Base-by-base conservation (phyloP, 2,888 invertebrate species). In the Lycia hirtaria region DNA sequence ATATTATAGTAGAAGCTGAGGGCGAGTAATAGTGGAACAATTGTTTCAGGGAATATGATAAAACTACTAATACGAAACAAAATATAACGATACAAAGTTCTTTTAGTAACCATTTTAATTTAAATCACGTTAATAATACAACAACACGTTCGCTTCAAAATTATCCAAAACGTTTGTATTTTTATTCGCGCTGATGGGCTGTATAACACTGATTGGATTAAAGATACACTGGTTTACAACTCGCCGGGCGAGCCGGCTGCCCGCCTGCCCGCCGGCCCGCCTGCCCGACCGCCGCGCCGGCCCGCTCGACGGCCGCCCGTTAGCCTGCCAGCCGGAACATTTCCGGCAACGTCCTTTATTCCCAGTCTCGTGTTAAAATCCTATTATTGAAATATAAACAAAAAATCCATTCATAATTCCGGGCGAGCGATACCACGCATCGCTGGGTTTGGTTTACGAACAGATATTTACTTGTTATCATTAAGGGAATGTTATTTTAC, bases 201-300 rank as follows among this genome's bases (percentile, higher is more conserved):
- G n/a, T n/a, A 12, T 33, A 47, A 56, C 47, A 35, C 26, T 56
- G 56, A 56, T 56, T 56, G 56, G 56, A 56, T 56, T 51, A 56
- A 56, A 56, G 56, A 56, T 56, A 51, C 47, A 12, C 56, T 56
- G 51, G 56, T 56, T 56, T 47, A 28, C 47, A 50, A 48, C 22
- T 12, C 10, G 7, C 26, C 41, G 12, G 10, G 20, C 20, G 19
- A 35, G 26, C 30, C 20, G 22, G 33, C n/a, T n/a, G n/a, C n/a
- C n/a, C n/a, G n/a, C n/a, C n/a, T n/a, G n/a, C n/a, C n/a, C n/a
- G n/a, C n/a, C n/a, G n/a, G n/a, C n/a, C n/a, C n/a, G n/a, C 22
- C 45, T 40, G 33, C 33, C 55, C 28, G 35, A 19, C 32, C 50
- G n/a, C 17, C 14, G 12, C 20, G 20, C 20, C 26, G 41, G 26